A percentile compares a stretch with the other conserved stretches of the same genome.
These are phyloP conservation scores for Pelodiscus sinensis DNA, from an alignment of 2,113 vertebrate genomes.

Conservation along the genomic window DNA sequence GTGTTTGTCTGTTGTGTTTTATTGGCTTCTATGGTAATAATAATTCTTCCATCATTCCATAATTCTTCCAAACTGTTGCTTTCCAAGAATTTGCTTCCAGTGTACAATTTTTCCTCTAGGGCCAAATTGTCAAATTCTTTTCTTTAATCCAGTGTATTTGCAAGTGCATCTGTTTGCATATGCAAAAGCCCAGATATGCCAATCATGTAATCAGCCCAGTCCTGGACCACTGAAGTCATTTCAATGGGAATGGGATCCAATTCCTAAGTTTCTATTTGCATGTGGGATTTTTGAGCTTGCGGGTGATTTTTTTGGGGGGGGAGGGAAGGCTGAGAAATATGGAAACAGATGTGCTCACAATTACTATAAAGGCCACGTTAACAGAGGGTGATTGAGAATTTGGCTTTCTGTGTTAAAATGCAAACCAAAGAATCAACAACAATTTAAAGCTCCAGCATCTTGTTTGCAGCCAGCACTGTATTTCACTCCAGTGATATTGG, in stretches of 20 bases:
- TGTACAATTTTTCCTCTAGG: neutral
- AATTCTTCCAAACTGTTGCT: slow-evolving; percentile 44
- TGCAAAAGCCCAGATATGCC: neutral
- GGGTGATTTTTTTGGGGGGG: neutral
- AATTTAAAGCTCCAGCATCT: neutral
- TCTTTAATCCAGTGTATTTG: slow-evolving; percentile 16
- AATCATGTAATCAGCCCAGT: neutral
- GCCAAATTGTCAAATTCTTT: neutral
- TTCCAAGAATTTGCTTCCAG: slow-evolving; percentile 38
- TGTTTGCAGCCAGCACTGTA: neutral
- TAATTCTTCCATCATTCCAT: neutral
- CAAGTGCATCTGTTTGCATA: neutral
- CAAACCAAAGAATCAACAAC: neutral
- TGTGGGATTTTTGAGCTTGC: slow-evolving; percentile 23
- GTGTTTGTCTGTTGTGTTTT: slow-evolving; percentile 70
- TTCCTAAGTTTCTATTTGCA: slow-evolving; percentile 38
- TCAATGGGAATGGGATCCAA: accelerated
- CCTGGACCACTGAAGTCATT: neutral
- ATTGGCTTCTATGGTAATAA: slow-evolving; percentile 46
- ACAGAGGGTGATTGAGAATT: neutral
- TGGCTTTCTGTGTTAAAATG: neutral
- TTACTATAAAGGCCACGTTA: neutral
- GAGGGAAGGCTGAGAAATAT: neutral
- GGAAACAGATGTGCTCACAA: neutral
- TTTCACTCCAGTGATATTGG: slow-evolving; percentile 48